These are phyloP conservation scores for Polypedilum vanderplanki DNA, from an alignment of 1,140 invertebrate genomes.

Conservation along the genomic window DNA sequence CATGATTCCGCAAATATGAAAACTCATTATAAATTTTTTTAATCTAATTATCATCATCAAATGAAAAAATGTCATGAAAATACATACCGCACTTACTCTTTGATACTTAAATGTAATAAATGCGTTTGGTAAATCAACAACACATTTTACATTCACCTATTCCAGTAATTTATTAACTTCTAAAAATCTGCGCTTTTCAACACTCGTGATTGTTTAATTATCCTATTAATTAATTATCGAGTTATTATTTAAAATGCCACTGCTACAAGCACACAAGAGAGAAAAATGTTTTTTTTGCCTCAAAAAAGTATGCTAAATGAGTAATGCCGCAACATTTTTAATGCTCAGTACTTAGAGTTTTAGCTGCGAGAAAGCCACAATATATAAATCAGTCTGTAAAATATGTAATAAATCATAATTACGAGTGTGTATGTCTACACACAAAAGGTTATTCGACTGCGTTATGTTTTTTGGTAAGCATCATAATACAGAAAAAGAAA, in stretches of 20 bases:
- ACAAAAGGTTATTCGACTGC: constrained; percentile 17
- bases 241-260: constrained; percentile 14
- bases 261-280: neutral
- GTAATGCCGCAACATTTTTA: neutral
- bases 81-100: too few relatives aligned
- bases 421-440: neutral
- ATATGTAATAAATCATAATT: constrained; percentile 20
- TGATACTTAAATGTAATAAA: too few relatives aligned
- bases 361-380: constrained; percentile 1
- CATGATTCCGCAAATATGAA: neutral
- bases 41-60: too few relatives aligned
- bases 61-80: too few relatives aligned
- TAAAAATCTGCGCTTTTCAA: too few relatives aligned
- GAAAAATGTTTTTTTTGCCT: neutral
- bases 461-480: neutral
- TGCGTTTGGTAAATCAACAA: too few relatives aligned
- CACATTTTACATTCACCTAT: too few relatives aligned
- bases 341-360: neutral
- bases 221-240: constrained; percentile 14
- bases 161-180: too few relatives aligned
- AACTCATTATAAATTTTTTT: neutral
- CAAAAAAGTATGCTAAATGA: constrained; percentile 12
- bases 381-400: constrained; percentile 13
- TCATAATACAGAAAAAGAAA: neutral
- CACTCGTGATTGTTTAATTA: neutral